Evolutionary conservation across 2,797 vertebrate genomes (phyloP), one percentile per base, ranked within the genome.

Genomic region (Pyrrhura leucotis): DNA sequence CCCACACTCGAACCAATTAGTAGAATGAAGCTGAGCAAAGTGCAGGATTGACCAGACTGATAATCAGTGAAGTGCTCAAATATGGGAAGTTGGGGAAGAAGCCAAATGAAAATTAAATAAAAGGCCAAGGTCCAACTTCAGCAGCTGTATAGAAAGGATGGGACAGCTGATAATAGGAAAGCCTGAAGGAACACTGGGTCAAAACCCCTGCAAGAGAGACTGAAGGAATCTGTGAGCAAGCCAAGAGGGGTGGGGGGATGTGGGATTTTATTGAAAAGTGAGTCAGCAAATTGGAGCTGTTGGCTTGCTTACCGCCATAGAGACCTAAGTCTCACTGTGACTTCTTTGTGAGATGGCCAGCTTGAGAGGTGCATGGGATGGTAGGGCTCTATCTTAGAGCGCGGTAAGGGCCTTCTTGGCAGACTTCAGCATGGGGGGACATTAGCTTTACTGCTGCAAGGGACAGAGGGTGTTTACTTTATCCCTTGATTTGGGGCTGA

Each of bases 81-180:
- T 96, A 95, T 58, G 91, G 89, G 74, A 95, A 91, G 74, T 18
- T 96, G 96, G 96, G 96, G 93, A 96, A 94, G 96, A 94, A 96
- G 96, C 96, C 96, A 97, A 97, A 97, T 96, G 91, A 97, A 96
- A 97, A 97, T 97, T 51, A 95, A 96, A 90, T 71, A 42, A 93
- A 96, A 96, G 96, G 96, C 95, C 82, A 91, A 87, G 88, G 77
- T 96, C 96, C 96, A 97, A 80, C 74, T 90, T 75, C 28, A 48
- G 89, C 88, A 79, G 69, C 93, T 26, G 10, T 67, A 37, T 69
- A 88, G 62, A 79, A 82, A 96, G 73, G 51, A 76, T 59, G 63
- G 91, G 82, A 82, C 47, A 48, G 83, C 80, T 67, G 85, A 88
- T 75, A 84, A 88, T 42, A 85, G 42, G 75, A 92, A 89, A 83